Evolutionary conservation across 1,140 invertebrate species (phyloP), one percentile per base, ranked within the genome.

Genomic region (Ceratina japonica): DNA sequence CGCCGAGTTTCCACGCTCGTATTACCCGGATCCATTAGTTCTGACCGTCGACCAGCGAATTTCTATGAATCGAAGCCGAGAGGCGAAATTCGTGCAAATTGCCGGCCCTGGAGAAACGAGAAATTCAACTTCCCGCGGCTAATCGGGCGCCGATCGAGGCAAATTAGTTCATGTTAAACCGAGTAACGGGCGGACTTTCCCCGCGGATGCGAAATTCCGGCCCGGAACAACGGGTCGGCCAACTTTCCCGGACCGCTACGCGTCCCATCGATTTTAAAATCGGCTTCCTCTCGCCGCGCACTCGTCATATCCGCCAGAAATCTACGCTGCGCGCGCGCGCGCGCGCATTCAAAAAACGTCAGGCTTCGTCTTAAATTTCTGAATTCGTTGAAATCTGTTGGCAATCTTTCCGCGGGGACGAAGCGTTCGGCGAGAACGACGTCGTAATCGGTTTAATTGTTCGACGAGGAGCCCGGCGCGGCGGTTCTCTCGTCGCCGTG

Each of bases 1-100:
- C n/a, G n/a, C n/a, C n/a, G 71, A 73, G 59, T 51, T 31, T 51
- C 59, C 44, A 27, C 37, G 37, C 52, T 18, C 49, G 58, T 73
- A 73, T 73, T 73, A 73, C 58, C 18, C 7, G 71, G 37, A 63
- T 20, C 44, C 71, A 52, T 73, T 73, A 73, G 59, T 63, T 63
- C 44, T 18, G 44, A 10, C 7, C n/a, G 52, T 62, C 49, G 37
- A 37, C 58, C 15, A 18, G 58, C 16, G 31, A 62, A 62, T 63
- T 61, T 73, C 56, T 73, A 15, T 62, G 58, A 62, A 73, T 62
- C 49, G 49, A 3, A 44, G 37, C 37, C 13, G 22, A 3, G 51
- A 3, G 51, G 59, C 71, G 24, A 73, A 73, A 73, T 73, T 73
- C 31, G 59, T 27, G 44, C 37, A 63, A 73, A 73, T 63, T 73